A percentile compares a stretch with the other conserved stretches of the same genome.
Conservation (phyloP, 2,113 vertebrate genomes). For the Phylloscopus trochilus region DNA sequence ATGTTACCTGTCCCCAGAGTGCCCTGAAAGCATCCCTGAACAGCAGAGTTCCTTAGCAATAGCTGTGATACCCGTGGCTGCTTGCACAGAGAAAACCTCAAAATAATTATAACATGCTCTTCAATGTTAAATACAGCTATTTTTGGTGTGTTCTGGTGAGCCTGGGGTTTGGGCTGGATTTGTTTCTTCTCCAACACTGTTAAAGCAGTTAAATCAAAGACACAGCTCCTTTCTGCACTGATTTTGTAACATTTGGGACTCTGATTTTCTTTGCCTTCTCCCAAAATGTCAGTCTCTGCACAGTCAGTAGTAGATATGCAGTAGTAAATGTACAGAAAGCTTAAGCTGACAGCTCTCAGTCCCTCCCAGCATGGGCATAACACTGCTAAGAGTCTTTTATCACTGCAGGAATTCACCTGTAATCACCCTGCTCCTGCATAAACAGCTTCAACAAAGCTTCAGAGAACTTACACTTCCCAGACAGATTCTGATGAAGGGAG, state of each 20-base stretch:
- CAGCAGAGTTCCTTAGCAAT: neutral
- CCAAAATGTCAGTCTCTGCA: neutral
- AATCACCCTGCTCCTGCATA: neutral
- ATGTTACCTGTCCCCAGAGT: neutral
- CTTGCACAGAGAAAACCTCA: neutral
- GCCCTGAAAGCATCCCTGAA: neutral
- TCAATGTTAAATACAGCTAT: neutral
- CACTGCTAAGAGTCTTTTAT: neutral
- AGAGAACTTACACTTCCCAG: neutral
- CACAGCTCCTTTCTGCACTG: neutral
- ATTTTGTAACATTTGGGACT: neutral
- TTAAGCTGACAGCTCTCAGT: neutral
- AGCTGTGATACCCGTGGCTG: accelerated
- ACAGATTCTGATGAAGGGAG: neutral
- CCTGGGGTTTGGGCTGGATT: neutral
- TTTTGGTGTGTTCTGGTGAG: neutral
- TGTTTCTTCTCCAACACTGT: neutral
- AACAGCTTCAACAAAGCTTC: neutral
- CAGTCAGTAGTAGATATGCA: neutral
- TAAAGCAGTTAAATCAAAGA: neutral
- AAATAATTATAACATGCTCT: neutral
- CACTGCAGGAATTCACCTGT: neutral
- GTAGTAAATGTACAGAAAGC: neutral
- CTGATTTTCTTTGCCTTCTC: neutral
- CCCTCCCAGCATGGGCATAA: neutral